Conservation (phyloP, 2,888 invertebrate genomes). For the Papilio demoleus region DNA sequence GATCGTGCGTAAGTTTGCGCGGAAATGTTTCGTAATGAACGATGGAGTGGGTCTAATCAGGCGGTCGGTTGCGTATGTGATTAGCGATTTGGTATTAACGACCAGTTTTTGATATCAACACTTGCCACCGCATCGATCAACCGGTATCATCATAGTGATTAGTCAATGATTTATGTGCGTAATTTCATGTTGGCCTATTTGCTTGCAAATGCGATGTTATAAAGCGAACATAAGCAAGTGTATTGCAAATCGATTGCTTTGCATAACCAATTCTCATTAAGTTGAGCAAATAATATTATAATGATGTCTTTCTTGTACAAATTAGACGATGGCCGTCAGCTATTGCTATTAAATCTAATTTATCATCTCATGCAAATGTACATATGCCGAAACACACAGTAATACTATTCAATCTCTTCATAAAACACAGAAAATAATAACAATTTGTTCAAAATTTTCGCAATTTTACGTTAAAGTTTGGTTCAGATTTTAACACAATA, state of each 20-base stretch:
- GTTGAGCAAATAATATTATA: conserved; percentile 21
- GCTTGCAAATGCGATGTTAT: conserved; percentile 43
- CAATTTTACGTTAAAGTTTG: too few species aligned
- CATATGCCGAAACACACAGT: too few species aligned
- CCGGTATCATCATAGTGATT: conserved; percentile 55
- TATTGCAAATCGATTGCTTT: conserved; percentile 32
- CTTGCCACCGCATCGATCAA: conserved; percentile 68
- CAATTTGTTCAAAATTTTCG: too few species aligned
- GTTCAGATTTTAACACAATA: too few species aligned
- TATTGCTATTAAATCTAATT: neutral
- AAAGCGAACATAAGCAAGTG: conserved; percentile 26
- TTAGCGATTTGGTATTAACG: conserved; percentile 58
- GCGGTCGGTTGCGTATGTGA: conserved; percentile 57
- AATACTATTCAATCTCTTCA: too few species aligned
- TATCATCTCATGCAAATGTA: neutral
- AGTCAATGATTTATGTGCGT: conserved; percentile 62
- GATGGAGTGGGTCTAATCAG: conserved; percentile 63
- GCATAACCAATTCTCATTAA: conserved; percentile 21
- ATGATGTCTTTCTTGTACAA: conserved; percentile 14
- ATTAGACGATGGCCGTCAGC: neutral
- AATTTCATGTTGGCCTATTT: conserved; percentile 50
- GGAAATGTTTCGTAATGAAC: conserved; percentile 70
- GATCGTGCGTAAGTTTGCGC: conserved; percentile 67
- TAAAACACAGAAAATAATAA: too few species aligned
- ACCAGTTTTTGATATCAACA: conserved; percentile 57